phyloP scores from a whole-genome alignment of 2,888 invertebrate species.

The Empis stercorea region DNA sequence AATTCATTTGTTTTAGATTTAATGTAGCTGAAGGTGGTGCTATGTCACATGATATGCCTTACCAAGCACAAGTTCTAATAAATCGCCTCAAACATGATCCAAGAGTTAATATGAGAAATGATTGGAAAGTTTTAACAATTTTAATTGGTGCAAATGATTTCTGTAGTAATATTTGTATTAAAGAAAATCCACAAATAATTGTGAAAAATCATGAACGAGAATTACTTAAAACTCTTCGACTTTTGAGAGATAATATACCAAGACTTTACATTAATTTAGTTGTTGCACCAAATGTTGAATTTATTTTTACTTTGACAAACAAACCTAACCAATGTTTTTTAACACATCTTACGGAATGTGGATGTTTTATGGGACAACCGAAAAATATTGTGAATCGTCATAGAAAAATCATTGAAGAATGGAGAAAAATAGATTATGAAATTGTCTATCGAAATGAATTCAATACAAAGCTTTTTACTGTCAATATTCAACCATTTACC shows the following conservation, averaged over 20 bases:
- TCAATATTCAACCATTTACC: constrained; percentile 42
- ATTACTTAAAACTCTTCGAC: constrained; percentile 34
- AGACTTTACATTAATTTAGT: constrained; percentile 46
- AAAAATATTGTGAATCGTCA: constrained; percentile 7
- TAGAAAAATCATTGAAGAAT: constrained; percentile 38
- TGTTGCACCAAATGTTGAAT: constrained; percentile 38
- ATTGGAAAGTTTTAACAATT: constrained; percentile 51
- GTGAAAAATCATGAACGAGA: constrained; percentile 39
- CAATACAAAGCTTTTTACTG: constrained; percentile 39
- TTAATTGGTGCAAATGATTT: constrained; percentile 51
- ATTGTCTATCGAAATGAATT: constrained; percentile 36
- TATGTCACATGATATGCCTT: constrained; percentile 43
- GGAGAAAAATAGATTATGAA: constrained; percentile 41
- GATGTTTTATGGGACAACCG: constrained; percentile 40
- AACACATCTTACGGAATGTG: constrained; percentile 39
- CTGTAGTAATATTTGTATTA: constrained; percentile 43
- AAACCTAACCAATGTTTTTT: constrained; percentile 30
- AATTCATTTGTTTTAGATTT: constrained; percentile 27
- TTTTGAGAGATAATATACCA: constrained; percentile 44
- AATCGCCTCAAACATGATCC: constrained; percentile 41
- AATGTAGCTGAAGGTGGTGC: constrained; percentile 48
- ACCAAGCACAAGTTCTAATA: constrained; percentile 43
- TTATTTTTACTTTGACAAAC: too few species aligned
- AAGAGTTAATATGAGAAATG: constrained; percentile 40
- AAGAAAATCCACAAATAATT: constrained; percentile 30